Percentiles rank a stretch among this genome's conserved stretches.
These are phyloP conservation scores for Pachyrhynchus sulphureomaculatus DNA, from an alignment of 1,140 invertebrate genomes.

Conservation along the genomic window DNA sequence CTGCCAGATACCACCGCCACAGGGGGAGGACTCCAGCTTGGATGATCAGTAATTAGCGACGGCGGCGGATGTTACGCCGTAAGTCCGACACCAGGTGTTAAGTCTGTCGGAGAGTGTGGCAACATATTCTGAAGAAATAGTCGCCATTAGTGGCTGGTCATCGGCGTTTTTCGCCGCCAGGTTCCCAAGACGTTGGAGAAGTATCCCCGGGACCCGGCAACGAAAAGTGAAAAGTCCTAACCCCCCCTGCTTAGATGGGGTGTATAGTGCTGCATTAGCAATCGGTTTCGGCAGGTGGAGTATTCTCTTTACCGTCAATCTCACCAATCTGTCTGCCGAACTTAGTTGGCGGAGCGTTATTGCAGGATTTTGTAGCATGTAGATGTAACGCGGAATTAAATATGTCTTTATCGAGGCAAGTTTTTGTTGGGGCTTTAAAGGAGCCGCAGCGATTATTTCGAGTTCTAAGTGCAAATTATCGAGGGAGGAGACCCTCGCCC, in stretches of 20 bases:
- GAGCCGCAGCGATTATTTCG: background rate
- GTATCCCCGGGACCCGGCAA: background rate
- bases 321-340: constrained; percentile 9
- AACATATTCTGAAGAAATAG: too few species aligned
- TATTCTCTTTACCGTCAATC: constrained; percentile 11
- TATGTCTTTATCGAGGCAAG: constrained; percentile 14
- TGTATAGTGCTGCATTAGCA: constrained; percentile 7
- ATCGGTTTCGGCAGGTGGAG: constrained; percentile 16
- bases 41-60: too few species aligned
- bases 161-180: too few species aligned
- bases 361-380: constrained; percentile 10
- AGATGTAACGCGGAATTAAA: constrained; percentile 4
- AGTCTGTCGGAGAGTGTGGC: too few species aligned
- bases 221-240: constrained; percentile 3
- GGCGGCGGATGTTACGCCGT: too few species aligned
- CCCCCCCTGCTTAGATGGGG: constrained; percentile 14
- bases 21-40: background rate
- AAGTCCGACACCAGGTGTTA: too few species aligned
- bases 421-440: constrained; percentile 31
- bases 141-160: too few species aligned
- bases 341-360: constrained; percentile 5
- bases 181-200: too few species aligned
- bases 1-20: too few species aligned
- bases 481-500: background rate
- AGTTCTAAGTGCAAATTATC: background rate